phyloP scores from a whole-genome alignment of 2,113 vertebrate genomes.

The Phrynosoma platyrhinos region DNA sequence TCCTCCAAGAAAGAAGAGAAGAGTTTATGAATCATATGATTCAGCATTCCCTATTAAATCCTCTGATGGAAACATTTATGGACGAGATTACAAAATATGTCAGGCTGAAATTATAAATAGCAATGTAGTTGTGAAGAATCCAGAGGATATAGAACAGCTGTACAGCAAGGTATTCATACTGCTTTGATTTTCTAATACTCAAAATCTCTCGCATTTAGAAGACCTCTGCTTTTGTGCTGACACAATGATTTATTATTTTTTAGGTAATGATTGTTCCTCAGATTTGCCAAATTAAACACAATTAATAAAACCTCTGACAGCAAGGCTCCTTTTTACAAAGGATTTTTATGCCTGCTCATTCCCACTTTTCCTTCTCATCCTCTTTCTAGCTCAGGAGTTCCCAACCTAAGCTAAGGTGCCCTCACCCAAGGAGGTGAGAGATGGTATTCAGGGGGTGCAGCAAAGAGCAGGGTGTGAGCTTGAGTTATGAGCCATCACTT shows the following conservation, averaged over 20 bases:
- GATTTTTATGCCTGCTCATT: too few relatives aligned
- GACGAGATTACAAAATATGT: slow-evolving; percentile 73
- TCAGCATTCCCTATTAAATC: slow-evolving; percentile 83
- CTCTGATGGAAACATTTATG: slow-evolving; percentile 26
- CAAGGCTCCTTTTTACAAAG: too few relatives aligned
- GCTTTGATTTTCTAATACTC: not conserved
- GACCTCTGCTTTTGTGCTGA: too few relatives aligned
- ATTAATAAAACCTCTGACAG: too few relatives aligned
- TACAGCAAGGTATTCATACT: slow-evolving; percentile 82
- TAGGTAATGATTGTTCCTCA: not conserved
- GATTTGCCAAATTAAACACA: not conserved
- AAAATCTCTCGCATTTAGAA: not conserved
- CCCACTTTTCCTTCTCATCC: too few relatives aligned
- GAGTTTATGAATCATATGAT: slow-evolving; percentile 80
- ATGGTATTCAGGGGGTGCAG: too few relatives aligned
- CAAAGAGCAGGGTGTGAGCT: too few relatives aligned
- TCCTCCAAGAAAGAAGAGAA: slow-evolving; percentile 84
- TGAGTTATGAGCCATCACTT: too few relatives aligned
- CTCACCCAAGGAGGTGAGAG: too few relatives aligned
- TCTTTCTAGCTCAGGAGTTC: too few relatives aligned
- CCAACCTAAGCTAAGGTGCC: too few relatives aligned
- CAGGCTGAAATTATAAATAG: slow-evolving; percentile 86
- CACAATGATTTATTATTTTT: not conserved
- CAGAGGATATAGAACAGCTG: slow-evolving; percentile 83
- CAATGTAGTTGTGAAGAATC: slow-evolving; percentile 82